Conservation (phyloP, 2,113 vertebrate species). For the Lamprotornis superbus region DNA sequence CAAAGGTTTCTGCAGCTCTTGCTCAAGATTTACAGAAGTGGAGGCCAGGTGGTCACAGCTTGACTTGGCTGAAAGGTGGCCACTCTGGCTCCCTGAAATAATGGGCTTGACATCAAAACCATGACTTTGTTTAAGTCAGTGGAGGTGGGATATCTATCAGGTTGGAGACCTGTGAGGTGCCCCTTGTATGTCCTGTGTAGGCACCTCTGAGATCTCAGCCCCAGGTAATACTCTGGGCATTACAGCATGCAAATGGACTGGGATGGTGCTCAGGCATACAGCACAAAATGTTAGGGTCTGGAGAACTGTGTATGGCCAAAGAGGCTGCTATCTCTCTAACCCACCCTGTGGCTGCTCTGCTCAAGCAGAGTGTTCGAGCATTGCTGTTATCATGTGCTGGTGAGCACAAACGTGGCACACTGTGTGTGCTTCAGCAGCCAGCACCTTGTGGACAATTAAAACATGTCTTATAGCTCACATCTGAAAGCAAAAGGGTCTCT, state of each 20-base stretch:
- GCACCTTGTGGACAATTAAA: neutral
- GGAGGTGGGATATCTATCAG: rapidly evolving
- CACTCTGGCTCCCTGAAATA: neutral
- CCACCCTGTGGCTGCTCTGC: neutral
- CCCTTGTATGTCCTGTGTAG: neutral
- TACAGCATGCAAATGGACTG: neutral
- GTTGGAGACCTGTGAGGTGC: neutral
- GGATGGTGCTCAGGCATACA: rapidly evolving
- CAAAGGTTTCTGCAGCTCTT: neutral
- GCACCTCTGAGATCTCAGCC: neutral
- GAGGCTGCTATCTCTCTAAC: neutral
- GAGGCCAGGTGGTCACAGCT: neutral
- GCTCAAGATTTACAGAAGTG: neutral
- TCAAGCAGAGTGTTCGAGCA: neutral
- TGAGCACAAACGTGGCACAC: neutral
- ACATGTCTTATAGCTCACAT: neutral
- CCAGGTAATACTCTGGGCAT: neutral
- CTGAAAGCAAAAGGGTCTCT: neutral
- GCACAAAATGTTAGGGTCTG: neutral
- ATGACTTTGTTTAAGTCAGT: neutral
- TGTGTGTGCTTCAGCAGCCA: neutral
- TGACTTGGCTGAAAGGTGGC: neutral
- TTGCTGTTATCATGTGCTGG: rapidly evolving
- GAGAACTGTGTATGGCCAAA: neutral
- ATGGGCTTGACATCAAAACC: neutral